Percentiles rank a stretch among this genome's conserved stretches.
phyloP scores from a whole-genome alignment of 2,888 invertebrate species.

The Drosophila bunnanda region DNA sequence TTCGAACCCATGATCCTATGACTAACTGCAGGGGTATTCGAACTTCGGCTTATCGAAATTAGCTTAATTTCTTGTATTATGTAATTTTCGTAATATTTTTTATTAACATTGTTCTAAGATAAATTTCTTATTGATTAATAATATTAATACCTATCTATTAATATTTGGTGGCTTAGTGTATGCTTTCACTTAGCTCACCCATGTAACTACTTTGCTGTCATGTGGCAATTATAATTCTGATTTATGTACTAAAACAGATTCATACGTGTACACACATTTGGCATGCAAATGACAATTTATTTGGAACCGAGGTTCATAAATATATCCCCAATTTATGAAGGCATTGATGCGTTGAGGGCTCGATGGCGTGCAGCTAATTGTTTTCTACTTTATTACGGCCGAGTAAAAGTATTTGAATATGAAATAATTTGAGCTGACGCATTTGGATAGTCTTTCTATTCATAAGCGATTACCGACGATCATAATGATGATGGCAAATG shows the following conservation, averaged over 20 bases:
- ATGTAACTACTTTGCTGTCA: constrained; percentile 7
- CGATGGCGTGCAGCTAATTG: constrained; percentile 69
- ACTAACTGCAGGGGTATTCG: no score
- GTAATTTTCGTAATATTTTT: no score
- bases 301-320: constrained; percentile 51
- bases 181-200: constrained; percentile 44
- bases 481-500: constrained; percentile 38
- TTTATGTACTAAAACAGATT: constrained; percentile 41
- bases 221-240: constrained; percentile 52
- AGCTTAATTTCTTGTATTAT: no score
- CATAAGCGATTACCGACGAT: constrained; percentile 44
- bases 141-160: background rate
- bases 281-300: constrained; percentile 57
- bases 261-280: constrained; percentile 14
- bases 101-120: no score
- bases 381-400: constrained; percentile 70
- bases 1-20: no score
- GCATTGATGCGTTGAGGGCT: constrained; percentile 68
- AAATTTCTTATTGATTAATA: no score
- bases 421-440: constrained; percentile 25
- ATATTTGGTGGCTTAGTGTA: background rate
- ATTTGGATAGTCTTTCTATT: constrained; percentile 27
- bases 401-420: constrained; percentile 40
- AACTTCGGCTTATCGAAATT: no score
- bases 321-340: constrained; percentile 61